These are phyloP conservation scores for Ataeniobius toweri DNA, from an alignment of 2,797 vertebrate genomes.

Conservation along the genomic window DNA sequence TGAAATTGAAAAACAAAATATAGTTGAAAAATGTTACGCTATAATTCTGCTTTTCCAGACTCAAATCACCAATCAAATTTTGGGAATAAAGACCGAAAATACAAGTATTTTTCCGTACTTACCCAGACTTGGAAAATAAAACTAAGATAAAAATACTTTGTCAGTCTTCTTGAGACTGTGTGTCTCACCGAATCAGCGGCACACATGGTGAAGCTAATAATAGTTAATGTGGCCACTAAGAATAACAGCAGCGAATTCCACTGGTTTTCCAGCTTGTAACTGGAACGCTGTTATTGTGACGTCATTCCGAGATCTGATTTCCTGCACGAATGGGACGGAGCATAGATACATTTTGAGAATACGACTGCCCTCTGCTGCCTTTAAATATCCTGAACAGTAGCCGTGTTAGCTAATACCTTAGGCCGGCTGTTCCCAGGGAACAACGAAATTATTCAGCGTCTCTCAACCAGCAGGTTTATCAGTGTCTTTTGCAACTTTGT, in stretches of 20 bases:
- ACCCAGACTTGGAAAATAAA: not conserved
- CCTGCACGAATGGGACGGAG: too few relatives aligned
- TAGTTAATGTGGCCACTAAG: not conserved
- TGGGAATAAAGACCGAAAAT: not conserved
- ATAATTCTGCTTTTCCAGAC: not conserved
- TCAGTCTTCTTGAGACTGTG: not conserved
- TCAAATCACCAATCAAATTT: not conserved
- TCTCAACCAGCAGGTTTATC: too few relatives aligned
- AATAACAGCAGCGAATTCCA: not conserved
- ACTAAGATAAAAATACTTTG: not conserved
- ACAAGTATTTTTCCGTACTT: not conserved
- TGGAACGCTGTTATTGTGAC: not conserved
- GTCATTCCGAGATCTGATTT: not conserved
- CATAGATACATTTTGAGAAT: too few relatives aligned
- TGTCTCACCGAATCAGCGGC: too few relatives aligned
- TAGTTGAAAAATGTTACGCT: too few relatives aligned
- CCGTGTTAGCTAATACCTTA: too few relatives aligned
- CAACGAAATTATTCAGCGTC: too few relatives aligned
- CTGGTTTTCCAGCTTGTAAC: not conserved
- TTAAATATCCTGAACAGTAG: too few relatives aligned
- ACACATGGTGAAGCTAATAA: not conserved
- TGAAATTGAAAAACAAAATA: not conserved
- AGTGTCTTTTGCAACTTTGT: too few relatives aligned
- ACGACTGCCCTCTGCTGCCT: too few relatives aligned
- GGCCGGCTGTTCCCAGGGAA: too few relatives aligned